Percentiles rank a stretch among this genome's conserved stretches.
Conservation (phyloP, 2,888 invertebrate genomes). For the Timema podura region DNA sequence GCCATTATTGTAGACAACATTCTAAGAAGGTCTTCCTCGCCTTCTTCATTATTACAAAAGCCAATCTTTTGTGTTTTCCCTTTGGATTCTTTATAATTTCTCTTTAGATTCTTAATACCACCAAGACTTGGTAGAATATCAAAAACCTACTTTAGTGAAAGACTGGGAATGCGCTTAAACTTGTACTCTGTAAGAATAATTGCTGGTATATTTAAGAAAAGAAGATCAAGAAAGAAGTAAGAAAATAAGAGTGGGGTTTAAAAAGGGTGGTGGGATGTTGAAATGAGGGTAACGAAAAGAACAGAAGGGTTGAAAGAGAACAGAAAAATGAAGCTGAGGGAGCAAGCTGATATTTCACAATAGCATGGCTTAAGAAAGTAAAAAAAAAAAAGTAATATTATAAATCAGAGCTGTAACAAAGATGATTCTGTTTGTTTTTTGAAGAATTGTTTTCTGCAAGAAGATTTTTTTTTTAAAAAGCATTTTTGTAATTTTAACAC, state of each 20-base stretch:
- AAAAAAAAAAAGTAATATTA: slow-evolving; percentile 6
- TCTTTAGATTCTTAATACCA: slow-evolving; percentile 12
- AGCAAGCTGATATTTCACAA: slow-evolving; percentile 12
- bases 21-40: slow-evolving; percentile 10
- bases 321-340: slow-evolving; percentile 8
- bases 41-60: slow-evolving; percentile 16
- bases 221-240: slow-evolving; percentile 13
- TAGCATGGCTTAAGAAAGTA: slow-evolving; percentile 12
- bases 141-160: slow-evolving; percentile 16
- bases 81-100: slow-evolving; percentile 10
- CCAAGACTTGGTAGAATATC: slow-evolving; percentile 12
- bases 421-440: too few relatives aligned
- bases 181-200: slow-evolving; percentile 15
- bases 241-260: background rate
- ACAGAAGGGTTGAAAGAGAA: slow-evolving; percentile 1
- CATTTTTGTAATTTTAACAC: too few relatives aligned
- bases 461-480: too few relatives aligned
- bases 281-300: too few relatives aligned
- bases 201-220: slow-evolving; percentile 15
- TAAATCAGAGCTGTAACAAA: background rate
- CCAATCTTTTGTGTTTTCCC: slow-evolving; percentile 16
- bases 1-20: slow-evolving; percentile 10
- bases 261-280: background rate
- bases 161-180: slow-evolving; percentile 14
- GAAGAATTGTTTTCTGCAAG: too few relatives aligned